Percentiles rank a stretch among this genome's conserved stretches.
These are phyloP conservation scores for Leptobrachium leishanense DNA, from an alignment of 2,113 vertebrate species.

Conservation along the genomic window DNA sequence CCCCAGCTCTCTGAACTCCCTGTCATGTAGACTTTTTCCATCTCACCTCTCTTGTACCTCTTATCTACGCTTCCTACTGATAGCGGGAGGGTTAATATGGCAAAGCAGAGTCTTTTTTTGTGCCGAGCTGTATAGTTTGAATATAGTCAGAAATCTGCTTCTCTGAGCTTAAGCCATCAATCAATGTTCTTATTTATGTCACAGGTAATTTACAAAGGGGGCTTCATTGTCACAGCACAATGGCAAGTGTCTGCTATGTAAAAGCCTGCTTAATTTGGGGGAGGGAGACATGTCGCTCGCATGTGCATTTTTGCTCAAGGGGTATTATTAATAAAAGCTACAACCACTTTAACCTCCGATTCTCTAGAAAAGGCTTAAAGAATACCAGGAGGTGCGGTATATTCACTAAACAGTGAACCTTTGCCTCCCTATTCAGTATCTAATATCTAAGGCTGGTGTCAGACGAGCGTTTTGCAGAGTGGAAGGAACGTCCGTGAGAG, in stretches of 20 bases:
- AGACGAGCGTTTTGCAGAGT: too few species aligned
- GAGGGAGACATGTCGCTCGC: constrained; percentile 3
- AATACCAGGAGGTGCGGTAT: too few species aligned
- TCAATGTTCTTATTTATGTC: constrained; percentile 47
- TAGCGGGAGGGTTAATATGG: constrained; percentile 11
- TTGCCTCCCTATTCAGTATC: too few species aligned
- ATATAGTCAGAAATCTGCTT: constrained; percentile 41
- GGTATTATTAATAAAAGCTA: constrained; percentile 25
- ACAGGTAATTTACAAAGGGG: constrained; percentile 46
- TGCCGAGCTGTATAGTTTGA: constrained; percentile 23
- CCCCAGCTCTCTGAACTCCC: too few species aligned
- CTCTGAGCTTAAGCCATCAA: constrained; percentile 42
- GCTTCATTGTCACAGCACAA: constrained; percentile 37
- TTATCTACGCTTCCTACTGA: background rate
- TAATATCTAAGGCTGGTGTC: too few species aligned
- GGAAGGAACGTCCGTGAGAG: too few species aligned
- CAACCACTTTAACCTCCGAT: background rate
- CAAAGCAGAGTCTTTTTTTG: background rate
- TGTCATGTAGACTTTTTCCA: too few species aligned
- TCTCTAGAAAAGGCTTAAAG: background rate
- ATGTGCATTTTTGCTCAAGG: constrained; percentile 36
- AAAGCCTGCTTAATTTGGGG: constrained; percentile 22
- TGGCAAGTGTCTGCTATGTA: constrained; percentile 29
- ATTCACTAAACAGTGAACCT: too few species aligned
- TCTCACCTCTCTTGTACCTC: too few species aligned